Percentiles rank a stretch among this genome's conserved stretches.
Conservation (phyloP, 2,797 vertebrate species). For the Intellagama lesueurii region DNA sequence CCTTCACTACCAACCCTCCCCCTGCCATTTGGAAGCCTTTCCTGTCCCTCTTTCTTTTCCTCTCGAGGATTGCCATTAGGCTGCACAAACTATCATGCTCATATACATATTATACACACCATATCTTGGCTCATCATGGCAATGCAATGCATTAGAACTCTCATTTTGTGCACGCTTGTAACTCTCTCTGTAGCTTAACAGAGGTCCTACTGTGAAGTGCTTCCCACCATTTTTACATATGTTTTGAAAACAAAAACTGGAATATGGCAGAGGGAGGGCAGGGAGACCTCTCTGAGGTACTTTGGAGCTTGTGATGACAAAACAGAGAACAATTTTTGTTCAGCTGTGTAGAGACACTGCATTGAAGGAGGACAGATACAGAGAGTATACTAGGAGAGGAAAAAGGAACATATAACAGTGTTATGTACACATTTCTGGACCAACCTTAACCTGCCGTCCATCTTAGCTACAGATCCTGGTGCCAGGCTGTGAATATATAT, state of each 20-base stretch:
- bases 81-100: no score
- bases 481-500: constrained; percentile 97
- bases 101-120: neutral
- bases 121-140: neutral
- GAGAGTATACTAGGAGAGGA: no score
- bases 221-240: no score
- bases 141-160: neutral
- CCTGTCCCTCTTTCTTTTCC: no score
- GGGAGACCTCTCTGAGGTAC: no score
- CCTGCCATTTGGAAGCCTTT: no score
- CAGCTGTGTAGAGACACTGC: neutral
- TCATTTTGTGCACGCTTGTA: neutral
- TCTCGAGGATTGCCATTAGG: neutral
- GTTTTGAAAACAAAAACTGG: neutral
- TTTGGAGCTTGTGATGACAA: neutral
- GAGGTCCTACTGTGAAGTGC: neutral
- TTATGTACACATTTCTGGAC: constrained; percentile 39
- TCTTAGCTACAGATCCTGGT: constrained; percentile 94
- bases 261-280: neutral
- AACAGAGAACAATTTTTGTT: neutral
- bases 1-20: neutral
- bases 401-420: neutral
- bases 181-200: neutral
- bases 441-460: constrained; percentile 95
- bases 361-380: accelerated